Evolutionary conservation across 2,113 vertebrate genomes (phyloP).

Genomic region (Eolophus roseicapilla): DNA sequence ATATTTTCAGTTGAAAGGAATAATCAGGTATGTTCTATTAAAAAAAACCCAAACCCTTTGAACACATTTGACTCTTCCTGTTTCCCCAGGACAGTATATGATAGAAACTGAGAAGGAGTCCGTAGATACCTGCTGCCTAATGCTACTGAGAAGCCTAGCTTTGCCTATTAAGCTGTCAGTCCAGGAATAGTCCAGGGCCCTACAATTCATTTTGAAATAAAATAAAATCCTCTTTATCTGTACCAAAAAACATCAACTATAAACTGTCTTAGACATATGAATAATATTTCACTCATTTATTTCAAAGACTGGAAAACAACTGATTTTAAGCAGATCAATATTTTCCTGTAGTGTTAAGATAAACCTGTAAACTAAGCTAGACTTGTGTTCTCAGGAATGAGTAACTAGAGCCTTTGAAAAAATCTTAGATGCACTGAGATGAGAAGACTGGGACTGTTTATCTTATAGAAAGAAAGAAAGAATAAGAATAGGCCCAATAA

Average conservation of each 20-base stretch:
- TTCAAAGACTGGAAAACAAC: background rate
- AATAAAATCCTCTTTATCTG: rapidly evolving
- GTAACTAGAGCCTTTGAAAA: background rate
- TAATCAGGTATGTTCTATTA: background rate
- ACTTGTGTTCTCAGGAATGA: background rate
- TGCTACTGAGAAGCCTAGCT: background rate
- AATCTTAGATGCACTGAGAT: background rate
- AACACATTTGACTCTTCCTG: background rate
- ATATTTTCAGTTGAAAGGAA: background rate
- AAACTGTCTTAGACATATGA: background rate
- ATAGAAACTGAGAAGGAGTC: background rate
- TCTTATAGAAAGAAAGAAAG: background rate
- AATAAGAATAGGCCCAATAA: background rate
- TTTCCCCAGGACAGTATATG: background rate
- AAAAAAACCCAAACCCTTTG: background rate
- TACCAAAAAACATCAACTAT: background rate
- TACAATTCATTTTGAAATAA: background rate
- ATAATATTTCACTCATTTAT: background rate
- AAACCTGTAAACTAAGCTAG: background rate
- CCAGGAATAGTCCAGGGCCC: background rate
- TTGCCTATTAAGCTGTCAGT: background rate
- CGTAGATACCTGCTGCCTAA: background rate
- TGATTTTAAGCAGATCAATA: background rate
- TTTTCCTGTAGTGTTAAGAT: background rate
- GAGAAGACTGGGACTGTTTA: background rate